Conservation (phyloP, 2,113 vertebrate species). For the Melospiza melodia region DNA sequence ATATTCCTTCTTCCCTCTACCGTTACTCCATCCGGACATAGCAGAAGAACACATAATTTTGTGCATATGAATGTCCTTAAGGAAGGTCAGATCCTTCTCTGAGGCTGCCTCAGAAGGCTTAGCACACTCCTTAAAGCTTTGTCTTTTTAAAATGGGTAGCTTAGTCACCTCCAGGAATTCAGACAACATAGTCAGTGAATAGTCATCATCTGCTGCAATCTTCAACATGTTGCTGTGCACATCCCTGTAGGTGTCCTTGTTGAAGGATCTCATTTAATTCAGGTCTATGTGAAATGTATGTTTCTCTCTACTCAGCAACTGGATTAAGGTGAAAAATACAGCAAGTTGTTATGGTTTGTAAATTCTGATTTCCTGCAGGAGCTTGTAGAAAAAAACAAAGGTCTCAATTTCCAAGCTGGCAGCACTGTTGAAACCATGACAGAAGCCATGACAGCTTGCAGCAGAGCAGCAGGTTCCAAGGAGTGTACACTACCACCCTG, state of each 20-base stretch:
- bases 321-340: neutral
- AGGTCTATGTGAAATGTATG: neutral
- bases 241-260: neutral
- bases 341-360: neutral
- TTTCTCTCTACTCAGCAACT: neutral
- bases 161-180: neutral
- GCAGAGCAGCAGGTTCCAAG: neutral
- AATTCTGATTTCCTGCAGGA: neutral
- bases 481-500: fast-evolving
- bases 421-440: fast-evolving
- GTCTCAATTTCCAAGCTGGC: neutral
- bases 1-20: neutral
- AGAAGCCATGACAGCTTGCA: neutral
- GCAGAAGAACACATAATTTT: neutral
- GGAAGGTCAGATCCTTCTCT: neutral
- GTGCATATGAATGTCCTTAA: neutral
- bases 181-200: neutral
- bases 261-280: neutral
- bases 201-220: neutral
- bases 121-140: neutral
- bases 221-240: neutral
- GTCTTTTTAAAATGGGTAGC: neutral
- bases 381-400: neutral
- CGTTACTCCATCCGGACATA: fast-evolving
- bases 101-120: neutral